Evolutionary conservation across 2,888 invertebrate species (phyloP).

Genomic region (Peribatodes rhomboidaria): DNA sequence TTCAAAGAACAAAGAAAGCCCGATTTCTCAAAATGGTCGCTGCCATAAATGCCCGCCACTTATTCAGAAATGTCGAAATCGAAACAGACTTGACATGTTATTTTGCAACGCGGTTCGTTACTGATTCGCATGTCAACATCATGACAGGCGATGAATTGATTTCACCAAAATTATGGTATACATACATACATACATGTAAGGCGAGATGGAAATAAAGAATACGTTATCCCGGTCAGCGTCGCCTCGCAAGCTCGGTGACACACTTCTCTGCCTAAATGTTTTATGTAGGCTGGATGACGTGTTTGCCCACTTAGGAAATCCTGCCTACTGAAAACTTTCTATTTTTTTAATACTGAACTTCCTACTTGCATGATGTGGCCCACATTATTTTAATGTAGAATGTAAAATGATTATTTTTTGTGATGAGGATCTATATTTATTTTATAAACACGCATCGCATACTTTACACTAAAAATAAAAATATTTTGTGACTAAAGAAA

Average conservation of each 20-base stretch:
- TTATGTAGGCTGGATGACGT: slow-evolving; percentile 19
- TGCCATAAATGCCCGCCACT: slow-evolving; percentile 38
- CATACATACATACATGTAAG: slow-evolving; percentile 24
- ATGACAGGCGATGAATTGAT: slow-evolving; percentile 46
- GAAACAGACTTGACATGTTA: slow-evolving; percentile 46
- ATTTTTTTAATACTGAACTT: background rate
- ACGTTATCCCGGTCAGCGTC: slow-evolving; percentile 24
- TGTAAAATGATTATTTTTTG: too few relatives aligned
- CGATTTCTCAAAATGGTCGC: slow-evolving; percentile 37
- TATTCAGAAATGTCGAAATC: slow-evolving; percentile 46
- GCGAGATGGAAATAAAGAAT: slow-evolving; percentile 26
- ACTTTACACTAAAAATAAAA: too few relatives aligned
- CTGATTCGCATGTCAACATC: slow-evolving; percentile 48
- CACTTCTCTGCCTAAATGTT: slow-evolving; percentile 26
- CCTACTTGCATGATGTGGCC: too few relatives aligned
- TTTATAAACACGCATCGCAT: too few relatives aligned
- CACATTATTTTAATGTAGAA: too few relatives aligned
- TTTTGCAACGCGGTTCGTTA: slow-evolving; percentile 47
- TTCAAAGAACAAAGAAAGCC: slow-evolving; percentile 12
- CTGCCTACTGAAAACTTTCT: background rate
- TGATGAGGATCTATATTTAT: too few relatives aligned
- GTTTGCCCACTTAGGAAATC: slow-evolving; percentile 8
- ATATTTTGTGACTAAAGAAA: too few relatives aligned
- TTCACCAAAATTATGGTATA: slow-evolving; percentile 42
- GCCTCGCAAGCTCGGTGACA: slow-evolving; percentile 28